Evolutionary conservation across 1,140 invertebrate species (phyloP), one percentile per base, ranked within the genome.

Genomic region (Danaus melanippus): DNA sequence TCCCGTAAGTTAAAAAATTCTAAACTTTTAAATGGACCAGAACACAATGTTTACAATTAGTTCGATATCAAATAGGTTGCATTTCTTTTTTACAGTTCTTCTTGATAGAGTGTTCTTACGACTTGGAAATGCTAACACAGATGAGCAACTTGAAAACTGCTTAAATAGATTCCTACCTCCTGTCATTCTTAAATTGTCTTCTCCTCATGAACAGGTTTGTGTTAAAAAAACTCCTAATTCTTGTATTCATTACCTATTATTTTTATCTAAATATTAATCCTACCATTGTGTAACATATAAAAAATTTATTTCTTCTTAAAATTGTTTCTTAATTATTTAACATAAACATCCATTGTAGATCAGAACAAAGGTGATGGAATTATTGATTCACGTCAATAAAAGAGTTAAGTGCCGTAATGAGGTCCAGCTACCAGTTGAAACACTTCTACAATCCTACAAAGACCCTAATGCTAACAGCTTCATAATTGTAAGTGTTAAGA

Each of bases 381-480:
- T 98, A n/a, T 80, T 98, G 12, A 92, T 96, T 51, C 97, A 98
- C 81, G 93, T 98, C 17, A 98, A 97, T 79, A 95, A 95, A 74
- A 87, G 96, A 56, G 87, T 97, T 12, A 97, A 96, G 79, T 95
- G 93, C 64, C 88, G 96, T 45, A 91, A 93, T 8, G 89, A 91
- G 71, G 93, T 98, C 1, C 94, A 96, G 76, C 86, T 98, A 17
- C 96, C 96, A 4, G 92, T 98, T n/a, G 92, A 96, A 66, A 90
- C 92, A 10, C 87, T 98, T 4, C 78, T 98, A 10, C 86, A 92
- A 44, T 92, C 96, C 58, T 97, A 97, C 85, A 90, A 91, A 73
- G 93, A 96, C 80, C 91, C 94, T 45, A 75, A 89, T 61, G 91
- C 92, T 8, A 93, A 93, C 68, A 92, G 93, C 50, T 96, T 96